These are phyloP conservation scores for Plecturocebus donacophilus DNA, from an alignment of 2,113 vertebrate species.

Conservation along the genomic window DNA sequence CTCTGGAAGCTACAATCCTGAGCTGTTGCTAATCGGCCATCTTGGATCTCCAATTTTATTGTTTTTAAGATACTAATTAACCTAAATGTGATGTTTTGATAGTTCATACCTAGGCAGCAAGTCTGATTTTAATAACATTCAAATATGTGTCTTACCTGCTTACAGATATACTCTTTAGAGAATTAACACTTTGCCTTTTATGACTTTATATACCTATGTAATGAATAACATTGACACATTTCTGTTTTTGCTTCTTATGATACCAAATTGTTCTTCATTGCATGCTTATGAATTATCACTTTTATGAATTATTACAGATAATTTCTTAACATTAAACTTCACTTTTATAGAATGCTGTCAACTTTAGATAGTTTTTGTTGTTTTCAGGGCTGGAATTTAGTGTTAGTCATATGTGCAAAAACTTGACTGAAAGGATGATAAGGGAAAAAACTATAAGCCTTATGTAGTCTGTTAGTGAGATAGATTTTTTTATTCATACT, in stretches of 20 bases:
- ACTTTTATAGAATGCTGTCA: background rate
- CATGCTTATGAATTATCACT: background rate
- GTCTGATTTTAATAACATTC: background rate
- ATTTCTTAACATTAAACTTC: conserved; percentile 28
- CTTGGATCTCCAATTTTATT: no score
- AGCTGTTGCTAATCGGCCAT: no score
- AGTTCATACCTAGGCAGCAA: background rate
- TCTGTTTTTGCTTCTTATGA: conserved; percentile 17
- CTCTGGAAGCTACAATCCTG: no score
- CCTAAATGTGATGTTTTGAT: background rate
- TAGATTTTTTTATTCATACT: conserved; percentile 12
- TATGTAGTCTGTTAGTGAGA: conserved; percentile 28
- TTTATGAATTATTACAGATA: background rate
- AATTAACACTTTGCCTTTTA: conserved; percentile 28
- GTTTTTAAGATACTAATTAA: background rate
- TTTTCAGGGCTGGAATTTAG: background rate
- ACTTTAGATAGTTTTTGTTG: background rate
- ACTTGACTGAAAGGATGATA: background rate
- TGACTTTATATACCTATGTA: background rate
- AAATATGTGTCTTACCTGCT: background rate
- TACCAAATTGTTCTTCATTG: conserved; percentile 27
- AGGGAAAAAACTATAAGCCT: background rate
- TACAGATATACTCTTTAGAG: background rate
- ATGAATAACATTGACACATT: background rate
- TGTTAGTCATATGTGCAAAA: conserved; percentile 2